phyloP scores from a whole-genome alignment of 2,888 invertebrate genomes.

The Stramonita haemastoma region DNA sequence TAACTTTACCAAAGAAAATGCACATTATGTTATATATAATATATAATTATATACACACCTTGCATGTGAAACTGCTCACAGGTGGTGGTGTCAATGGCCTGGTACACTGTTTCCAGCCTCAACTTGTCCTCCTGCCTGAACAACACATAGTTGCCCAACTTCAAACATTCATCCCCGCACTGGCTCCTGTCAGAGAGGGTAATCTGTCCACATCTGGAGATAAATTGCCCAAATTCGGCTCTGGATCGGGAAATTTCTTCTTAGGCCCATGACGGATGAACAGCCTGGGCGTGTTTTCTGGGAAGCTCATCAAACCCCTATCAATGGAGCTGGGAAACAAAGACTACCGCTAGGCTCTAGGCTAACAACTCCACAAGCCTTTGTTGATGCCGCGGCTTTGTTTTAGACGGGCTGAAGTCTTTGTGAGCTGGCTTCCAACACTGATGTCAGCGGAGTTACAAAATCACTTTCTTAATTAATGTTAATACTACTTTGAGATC shows the following conservation, averaged over 20 bases:
- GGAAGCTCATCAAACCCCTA: conserved; percentile 64
- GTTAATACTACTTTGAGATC: too few species aligned
- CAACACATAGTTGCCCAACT: conserved; percentile 89
- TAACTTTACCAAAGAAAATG: neutral
- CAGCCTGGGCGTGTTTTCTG: conserved; percentile 67
- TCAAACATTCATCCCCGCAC: conserved; percentile 56
- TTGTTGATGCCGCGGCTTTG: neutral
- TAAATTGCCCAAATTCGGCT: conserved; percentile 68
- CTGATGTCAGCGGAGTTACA: too few species aligned
- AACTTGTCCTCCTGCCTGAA: conserved; percentile 88
- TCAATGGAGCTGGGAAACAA: conserved; percentile 18
- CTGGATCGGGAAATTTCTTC: conserved; percentile 61
- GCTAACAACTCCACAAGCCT: neutral
- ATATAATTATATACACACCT: conserved; percentile 82
- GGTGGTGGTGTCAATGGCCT: conserved; percentile 90
- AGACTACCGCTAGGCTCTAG: neutral
- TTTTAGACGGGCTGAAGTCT: neutral
- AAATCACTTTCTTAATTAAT: too few species aligned
- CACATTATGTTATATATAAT: neutral
- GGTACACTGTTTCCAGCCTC: conserved; percentile 80
- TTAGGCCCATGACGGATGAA: conserved; percentile 71
- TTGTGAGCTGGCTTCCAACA: neutral
- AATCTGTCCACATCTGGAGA: conserved; percentile 72
- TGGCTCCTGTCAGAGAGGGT: conserved; percentile 62
- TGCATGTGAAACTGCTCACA: conserved; percentile 92